Evolutionary conservation across 2,113 vertebrate species (phyloP).

Genomic region (Hylia prasina): DNA sequence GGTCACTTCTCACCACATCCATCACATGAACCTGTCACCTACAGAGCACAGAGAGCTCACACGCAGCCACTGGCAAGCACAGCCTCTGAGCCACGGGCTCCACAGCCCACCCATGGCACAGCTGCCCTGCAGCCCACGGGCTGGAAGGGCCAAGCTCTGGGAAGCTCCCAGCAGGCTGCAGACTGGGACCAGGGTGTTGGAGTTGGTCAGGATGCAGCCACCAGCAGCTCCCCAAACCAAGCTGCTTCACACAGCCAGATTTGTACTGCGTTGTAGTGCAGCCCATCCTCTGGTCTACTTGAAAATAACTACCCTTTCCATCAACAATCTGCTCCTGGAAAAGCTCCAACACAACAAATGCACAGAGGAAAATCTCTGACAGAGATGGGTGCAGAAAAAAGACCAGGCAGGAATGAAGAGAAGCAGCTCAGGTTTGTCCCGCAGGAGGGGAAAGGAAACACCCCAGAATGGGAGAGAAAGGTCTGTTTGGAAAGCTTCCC

Average conservation of each 20-base stretch:
- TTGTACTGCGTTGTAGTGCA: accelerated
- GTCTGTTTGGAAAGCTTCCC: background rate
- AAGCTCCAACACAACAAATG: background rate
- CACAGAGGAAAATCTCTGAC: background rate
- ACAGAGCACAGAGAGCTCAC: background rate
- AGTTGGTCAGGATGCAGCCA: background rate
- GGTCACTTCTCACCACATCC: background rate
- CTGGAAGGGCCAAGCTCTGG: background rate
- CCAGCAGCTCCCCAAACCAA: background rate
- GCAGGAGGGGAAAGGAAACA: background rate
- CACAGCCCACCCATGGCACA: accelerated
- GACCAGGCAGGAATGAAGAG: background rate
- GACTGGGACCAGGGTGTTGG: accelerated
- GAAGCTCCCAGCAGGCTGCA: background rate
- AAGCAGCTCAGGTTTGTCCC: accelerated
- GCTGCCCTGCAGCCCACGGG: background rate
- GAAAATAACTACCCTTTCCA: background rate
- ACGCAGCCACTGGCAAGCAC: background rate
- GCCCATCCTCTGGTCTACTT: background rate
- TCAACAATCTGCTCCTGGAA: background rate
- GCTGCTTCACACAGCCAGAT: background rate
- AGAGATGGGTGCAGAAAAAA: background rate
- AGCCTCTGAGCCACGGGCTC: background rate
- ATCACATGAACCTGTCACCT: accelerated
- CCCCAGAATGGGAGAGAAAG: background rate